Evolutionary conservation across 2,113 vertebrate species (phyloP), one percentile per base, ranked within the genome.

Genomic region (Notarius quadriscutis): DNA sequence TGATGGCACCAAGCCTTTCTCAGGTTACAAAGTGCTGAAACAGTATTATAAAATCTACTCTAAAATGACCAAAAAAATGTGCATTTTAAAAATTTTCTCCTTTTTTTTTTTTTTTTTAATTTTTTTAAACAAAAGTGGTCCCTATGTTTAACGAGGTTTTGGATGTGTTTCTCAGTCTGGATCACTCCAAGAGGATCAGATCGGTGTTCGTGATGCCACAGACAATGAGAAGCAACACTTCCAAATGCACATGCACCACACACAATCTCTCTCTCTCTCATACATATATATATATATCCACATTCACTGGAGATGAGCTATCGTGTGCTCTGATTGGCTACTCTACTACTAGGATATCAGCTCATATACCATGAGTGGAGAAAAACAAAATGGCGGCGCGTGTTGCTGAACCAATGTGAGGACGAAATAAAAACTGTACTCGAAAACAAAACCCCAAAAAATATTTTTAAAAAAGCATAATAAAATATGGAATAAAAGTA

Each of bases 11-110:
- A 83, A 92, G 88, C 84, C 92, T 87, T 91, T 92, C 92, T 91
- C 89, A 92, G 93, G 90, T 94, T 94, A 92, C 89, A 95, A 96
- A 96, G 95, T 96, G 95, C 95, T 95, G 94, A 95, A 94, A 95
- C 92, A 94, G 94, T 93, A 82, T 90, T 83, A 94, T 95, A 92
- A 95, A 95, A 94, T 94, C 92, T 94, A 93, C 78, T 87, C 83
- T 89, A 92, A 87, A 93, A 92, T 92, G 89, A 92, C 93, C 93
- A 92, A 92, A 93, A 93, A 92, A 93, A 94, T 95, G 94, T 95
- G 94, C 95, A 95, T 95, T 92, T 94, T 91, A 91, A 90, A 51
- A 0, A 92, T 94, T 91, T 91, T 77, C 82, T 86, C 48, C 86
- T 86, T 58, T 48, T 67, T 88, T 50, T 34, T 1, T 27, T 9